Base-by-base conservation (phyloP, 2,888 invertebrate genomes). In the Hydrotaea cyrtoneurina region DNA sequence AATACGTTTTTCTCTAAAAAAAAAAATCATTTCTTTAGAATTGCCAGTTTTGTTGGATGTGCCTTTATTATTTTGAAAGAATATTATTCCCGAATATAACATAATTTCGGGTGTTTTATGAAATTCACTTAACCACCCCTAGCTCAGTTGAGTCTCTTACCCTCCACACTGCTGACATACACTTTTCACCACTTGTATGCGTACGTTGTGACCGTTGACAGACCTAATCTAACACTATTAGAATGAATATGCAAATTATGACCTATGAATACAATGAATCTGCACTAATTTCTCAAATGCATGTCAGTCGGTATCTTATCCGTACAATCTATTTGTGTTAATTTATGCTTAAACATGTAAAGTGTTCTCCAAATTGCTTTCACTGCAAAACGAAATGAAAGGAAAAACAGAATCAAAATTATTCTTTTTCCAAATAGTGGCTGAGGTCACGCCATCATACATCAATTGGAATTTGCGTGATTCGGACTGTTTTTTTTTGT, bases 341-440 rank as follows among this genome's bases (percentile, higher is more conserved):
- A 76, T 74, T 84, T 80, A 75, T 83, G 75, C 78, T 81, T 77
- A 71, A 79, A 79, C 85, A 77, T 79, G 73, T 77, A 85, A 77
- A 85, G 23, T 73, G 31, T 73, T 81, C 64, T 59, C 64, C 19
- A 62, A 59, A 77, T 15, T 73, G 82, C 85, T 85, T 85, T 85
- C 79, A 74, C 79, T 85, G 39, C 43, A 64, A 64, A 62, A 17
- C 31, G 31, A 2, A 66, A n/a, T n/a, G n/a, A n/a, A 64, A 62
- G 15, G 31, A 31, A 23, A 62, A 26, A 39, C 39, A 62, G 31
- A 62, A 15, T 13, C 26, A 31, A 31, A 64, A 64, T 17, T 59
- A 72, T 71, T 79, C 23, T 19, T 57, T 17, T 43, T 78, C 21
- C 15, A 43, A 74, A 72, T 78, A 53, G 31, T 31, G 7, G 15